Evolutionary conservation across 1,140 invertebrate species (phyloP), one percentile per base, ranked within the genome.

Genomic region (Carposina sasakii): DNA sequence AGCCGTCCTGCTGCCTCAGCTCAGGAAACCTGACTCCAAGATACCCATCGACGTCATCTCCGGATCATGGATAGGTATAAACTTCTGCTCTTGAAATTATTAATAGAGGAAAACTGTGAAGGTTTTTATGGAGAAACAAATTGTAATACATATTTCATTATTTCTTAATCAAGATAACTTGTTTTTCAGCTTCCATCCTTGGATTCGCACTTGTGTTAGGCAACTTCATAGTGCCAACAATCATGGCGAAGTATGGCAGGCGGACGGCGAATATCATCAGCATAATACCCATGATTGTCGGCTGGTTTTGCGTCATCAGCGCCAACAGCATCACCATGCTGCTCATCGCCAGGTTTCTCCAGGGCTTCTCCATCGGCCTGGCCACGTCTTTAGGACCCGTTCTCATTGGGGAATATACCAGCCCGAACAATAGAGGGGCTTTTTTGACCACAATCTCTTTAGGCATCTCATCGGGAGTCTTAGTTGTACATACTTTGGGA

Each of bases 211-310:
- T 69, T 0, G 45, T 67, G 9, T 44, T 43, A 2, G 69, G 69
- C 19, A 64, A 67, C 43, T 62, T 72, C 20, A 52, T 63, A 20
- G 48, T 61, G 2, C 60, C 67, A 1, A 46, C 54, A 0, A 36
- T 73, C 6, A 73, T 73, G 67, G 60, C 54, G 2, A 64, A 61
- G 28, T 70, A 50, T 16, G 70, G 70, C 13, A 49, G 70, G 34
- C 55, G 48, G 34, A 54, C 43, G 0, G 67, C 63, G n/a, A 70
- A 62, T 28, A 31, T 67, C 9, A 31, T 54, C 46, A 58, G 57
- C 47, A 52, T 71, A 24, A 34, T 47, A 1, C 56, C 60, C 3
- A 30, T 60, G 21, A 24, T 65, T 12, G 15, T 53, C 0, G 67
- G 67, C 21, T 73, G 70, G 70, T 34, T 73, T 13, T 48, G 52